These are phyloP conservation scores for Tethea ocularis DNA, from an alignment of 2,888 invertebrate genomes.

Conservation along the genomic window DNA sequence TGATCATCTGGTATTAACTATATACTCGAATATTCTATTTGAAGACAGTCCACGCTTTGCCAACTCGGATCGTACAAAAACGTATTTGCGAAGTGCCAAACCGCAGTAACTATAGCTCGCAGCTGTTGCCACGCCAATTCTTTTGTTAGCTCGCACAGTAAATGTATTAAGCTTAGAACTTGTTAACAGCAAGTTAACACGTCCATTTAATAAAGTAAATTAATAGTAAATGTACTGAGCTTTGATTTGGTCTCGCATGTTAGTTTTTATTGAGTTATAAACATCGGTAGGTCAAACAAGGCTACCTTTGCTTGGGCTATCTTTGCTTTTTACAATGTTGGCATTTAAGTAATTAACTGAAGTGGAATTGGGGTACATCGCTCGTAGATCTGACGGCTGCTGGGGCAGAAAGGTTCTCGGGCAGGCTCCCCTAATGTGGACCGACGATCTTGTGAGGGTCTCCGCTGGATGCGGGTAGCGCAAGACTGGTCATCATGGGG, in stretches of 20 bases:
- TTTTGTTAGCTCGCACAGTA: conserved; percentile 29
- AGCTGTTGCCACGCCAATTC: conserved; percentile 30
- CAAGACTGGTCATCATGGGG: no score
- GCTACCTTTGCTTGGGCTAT: no score
- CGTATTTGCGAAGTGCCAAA: conserved; percentile 30
- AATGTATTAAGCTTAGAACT: conserved; percentile 32
- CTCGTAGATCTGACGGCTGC: no score
- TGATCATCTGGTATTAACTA: neutral
- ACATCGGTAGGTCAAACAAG: no score
- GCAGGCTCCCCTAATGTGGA: no score
- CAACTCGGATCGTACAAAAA: conserved; percentile 35
- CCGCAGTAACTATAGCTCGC: conserved; percentile 27
- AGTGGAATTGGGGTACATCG: no score
- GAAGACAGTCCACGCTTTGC: conserved; percentile 21
- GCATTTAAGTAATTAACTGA: no score
- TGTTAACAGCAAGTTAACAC: conserved; percentile 8
- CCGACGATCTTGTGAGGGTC: no score
- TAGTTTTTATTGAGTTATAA: no score
- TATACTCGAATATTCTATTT: conserved; percentile 17
- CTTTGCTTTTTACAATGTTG: no score
- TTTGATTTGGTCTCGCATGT: neutral
- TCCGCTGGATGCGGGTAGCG: no score
- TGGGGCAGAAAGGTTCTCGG: no score
- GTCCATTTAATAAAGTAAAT: neutral
- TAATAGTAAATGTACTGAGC: neutral